Evolutionary conservation across 1,140 invertebrate genomes (phyloP).

Genomic region (Acromyrmex charruanus): DNA sequence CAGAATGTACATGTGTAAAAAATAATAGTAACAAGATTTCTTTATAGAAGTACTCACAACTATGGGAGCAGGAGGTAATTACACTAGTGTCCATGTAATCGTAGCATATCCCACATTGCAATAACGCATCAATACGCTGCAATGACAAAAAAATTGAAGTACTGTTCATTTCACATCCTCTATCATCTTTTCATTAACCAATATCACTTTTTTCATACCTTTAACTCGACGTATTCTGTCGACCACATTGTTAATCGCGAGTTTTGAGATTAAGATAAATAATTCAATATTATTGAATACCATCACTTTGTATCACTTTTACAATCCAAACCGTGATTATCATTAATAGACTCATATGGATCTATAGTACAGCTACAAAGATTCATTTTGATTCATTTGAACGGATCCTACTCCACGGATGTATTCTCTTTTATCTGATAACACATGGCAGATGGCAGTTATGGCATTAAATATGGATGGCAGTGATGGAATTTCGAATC

Average conservation of each 20-base stretch:
- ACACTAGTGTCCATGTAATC: constrained; percentile 85
- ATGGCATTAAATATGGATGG: no score
- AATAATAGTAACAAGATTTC: not conserved
- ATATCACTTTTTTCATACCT: constrained; percentile 53
- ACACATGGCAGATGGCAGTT: no score
- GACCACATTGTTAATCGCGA: constrained; percentile 60
- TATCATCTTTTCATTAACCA: not conserved
- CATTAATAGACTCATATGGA: no score
- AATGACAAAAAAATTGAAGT: constrained; percentile 61
- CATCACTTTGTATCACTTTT: not conserved
- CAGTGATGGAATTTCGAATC: no score
- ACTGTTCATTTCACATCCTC: not conserved
- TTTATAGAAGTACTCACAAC: constrained; percentile 81
- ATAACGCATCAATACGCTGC: constrained; percentile 83
- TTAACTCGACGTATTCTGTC: constrained; percentile 57
- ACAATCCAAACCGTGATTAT: not conserved
- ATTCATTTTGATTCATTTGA: no score
- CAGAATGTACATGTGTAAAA: not conserved
- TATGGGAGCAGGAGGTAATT: constrained; percentile 85
- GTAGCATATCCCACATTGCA: constrained; percentile 86
- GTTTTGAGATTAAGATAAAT: constrained; percentile 22
- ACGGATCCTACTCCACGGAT: no score
- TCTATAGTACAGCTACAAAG: no score
- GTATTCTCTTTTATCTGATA: no score
- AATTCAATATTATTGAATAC: not conserved